Evolutionary conservation across 2,888 invertebrate species (phyloP).

Genomic region (Eupithecia dodoneata): DNA sequence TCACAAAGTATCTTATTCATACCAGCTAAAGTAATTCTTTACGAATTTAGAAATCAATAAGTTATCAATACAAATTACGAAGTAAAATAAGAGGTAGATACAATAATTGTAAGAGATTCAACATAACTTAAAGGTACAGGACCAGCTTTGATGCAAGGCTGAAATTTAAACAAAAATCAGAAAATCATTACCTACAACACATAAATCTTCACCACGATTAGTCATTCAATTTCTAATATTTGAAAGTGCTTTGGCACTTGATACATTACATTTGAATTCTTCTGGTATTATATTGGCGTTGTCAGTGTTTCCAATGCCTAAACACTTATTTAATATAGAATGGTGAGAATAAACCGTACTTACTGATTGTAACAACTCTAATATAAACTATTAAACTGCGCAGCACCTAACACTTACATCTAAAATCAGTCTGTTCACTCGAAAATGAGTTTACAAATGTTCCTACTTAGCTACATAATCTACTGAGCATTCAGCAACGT

Average conservation of each 20-base stretch:
- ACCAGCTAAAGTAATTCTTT: conserved; percentile 45
- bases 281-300: background rate
- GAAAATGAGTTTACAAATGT: conserved; percentile 69
- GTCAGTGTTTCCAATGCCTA: background rate
- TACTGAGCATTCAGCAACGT: conserved; percentile 67
- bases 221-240: background rate
- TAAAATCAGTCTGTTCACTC: conserved; percentile 82
- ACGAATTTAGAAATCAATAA: conserved; percentile 68
- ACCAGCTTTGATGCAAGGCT: conserved; percentile 51
- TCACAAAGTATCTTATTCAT: conserved; percentile 68
- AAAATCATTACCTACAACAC: conserved; percentile 14
- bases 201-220: conserved; percentile 4
- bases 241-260: background rate
- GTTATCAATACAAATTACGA: conserved; percentile 68
- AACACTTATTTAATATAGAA: background rate
- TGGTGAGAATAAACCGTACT: background rate
- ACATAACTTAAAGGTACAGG: conserved; percentile 68
- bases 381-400: conserved; percentile 61
- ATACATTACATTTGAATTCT: background rate
- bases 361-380: conserved; percentile 49
- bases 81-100: conserved; percentile 82
- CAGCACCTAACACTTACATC: conserved; percentile 76
- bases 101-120: conserved; percentile 75
- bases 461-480: conserved; percentile 45
- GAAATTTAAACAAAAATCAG: conserved; percentile 21